Percentiles rank a stretch among this genome's conserved stretches.
Conservation (phyloP, 2,888 invertebrate species). For the Phasia obesa region DNA sequence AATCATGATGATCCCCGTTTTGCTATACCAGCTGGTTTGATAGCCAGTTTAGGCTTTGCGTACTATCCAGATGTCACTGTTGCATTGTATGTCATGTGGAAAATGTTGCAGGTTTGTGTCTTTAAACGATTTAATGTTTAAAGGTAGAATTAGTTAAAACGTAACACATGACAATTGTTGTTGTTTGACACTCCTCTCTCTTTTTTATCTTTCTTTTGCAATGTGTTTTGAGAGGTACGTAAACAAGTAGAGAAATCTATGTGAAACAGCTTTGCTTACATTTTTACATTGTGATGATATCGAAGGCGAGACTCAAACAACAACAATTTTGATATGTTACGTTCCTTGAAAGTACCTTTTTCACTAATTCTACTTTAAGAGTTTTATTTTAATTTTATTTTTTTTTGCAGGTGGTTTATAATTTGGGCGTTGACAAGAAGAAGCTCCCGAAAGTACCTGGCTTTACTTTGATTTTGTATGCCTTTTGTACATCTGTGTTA, state of each 20-base stretch:
- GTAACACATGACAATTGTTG: too few species aligned
- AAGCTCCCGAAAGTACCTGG: constrained; percentile 87
- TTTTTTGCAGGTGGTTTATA: constrained; percentile 86
- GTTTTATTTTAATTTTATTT: constrained; percentile 2
- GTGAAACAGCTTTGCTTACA: too few species aligned
- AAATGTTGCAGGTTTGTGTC: constrained; percentile 88
- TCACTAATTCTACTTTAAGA: too few species aligned
- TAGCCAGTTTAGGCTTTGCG: constrained; percentile 88
- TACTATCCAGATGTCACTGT: constrained; percentile 90
- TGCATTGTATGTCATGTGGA: constrained; percentile 92
- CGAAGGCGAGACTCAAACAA: too few species aligned
- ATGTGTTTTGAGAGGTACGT: too few species aligned
- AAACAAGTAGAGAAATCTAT: too few species aligned
- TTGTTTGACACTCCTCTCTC: too few species aligned
- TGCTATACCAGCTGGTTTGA: constrained; percentile 88
- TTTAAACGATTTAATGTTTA: not conserved
- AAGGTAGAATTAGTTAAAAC: too few species aligned
- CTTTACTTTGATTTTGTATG: constrained; percentile 88
- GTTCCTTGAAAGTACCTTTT: too few species aligned
- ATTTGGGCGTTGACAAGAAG: constrained; percentile 86
- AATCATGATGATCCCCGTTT: constrained; percentile 85
- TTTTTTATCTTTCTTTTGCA: too few species aligned
- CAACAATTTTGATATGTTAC: too few species aligned
- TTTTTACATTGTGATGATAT: too few species aligned
- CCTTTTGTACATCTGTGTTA: constrained; percentile 89